These are phyloP conservation scores for Picathartes gymnocephalus DNA, from an alignment of 2,113 vertebrate genomes.

Conservation along the genomic window DNA sequence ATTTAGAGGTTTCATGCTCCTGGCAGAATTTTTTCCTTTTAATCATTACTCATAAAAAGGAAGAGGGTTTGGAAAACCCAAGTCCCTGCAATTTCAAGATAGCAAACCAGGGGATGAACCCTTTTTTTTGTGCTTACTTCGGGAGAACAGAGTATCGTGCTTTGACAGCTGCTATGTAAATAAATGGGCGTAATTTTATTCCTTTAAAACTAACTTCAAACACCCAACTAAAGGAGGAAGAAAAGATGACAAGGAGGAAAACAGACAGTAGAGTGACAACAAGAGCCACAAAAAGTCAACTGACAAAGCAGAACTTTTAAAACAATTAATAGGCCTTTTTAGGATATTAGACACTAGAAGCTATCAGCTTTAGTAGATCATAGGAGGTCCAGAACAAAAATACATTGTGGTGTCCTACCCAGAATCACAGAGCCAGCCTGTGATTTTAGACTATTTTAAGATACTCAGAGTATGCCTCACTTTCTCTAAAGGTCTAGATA, in stretches of 20 bases:
- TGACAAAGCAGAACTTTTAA: neutral
- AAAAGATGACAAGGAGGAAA: constrained; percentile 16
- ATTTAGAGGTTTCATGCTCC: neutral
- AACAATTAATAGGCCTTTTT: neutral
- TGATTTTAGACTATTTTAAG: neutral
- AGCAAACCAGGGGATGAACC: neutral
- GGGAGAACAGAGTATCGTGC: neutral
- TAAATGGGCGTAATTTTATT: constrained; percentile 48
- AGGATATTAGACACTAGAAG: neutral
- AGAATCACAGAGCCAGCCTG: neutral
- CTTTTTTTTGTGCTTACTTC: neutral
- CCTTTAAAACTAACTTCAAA: constrained; percentile 36
- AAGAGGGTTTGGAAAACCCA: neutral
- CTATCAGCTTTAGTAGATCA: neutral
- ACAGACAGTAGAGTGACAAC: neutral
- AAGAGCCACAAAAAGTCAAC: neutral
- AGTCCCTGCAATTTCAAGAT: constrained; percentile 14
- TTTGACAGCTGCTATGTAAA: constrained; percentile 44
- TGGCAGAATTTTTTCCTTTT: neutral
- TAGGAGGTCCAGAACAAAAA: neutral
- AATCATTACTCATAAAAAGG: constrained; percentile 2
- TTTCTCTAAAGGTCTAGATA: neutral
- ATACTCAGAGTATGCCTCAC: neutral
- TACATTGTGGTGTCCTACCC: neutral
- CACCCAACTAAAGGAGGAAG: neutral